Conservation (phyloP, 2,888 invertebrate genomes). For the Synanthedon andrenaeformis region DNA sequence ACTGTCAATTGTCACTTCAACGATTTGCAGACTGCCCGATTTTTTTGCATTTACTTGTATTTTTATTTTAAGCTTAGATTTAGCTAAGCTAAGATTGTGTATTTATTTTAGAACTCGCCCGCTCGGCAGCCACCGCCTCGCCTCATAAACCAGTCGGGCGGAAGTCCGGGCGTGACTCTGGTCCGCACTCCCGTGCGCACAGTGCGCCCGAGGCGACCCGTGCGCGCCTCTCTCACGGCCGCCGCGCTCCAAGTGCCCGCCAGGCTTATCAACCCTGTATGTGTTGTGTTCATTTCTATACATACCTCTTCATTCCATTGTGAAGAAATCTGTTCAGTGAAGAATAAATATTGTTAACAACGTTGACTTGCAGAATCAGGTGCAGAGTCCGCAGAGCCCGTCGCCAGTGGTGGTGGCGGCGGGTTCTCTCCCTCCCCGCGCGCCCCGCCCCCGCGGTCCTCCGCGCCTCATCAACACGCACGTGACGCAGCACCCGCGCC, state of each 20-base stretch:
- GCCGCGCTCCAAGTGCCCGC: conserved; percentile 14
- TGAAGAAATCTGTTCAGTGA: too few relatives aligned
- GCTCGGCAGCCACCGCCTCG: conserved; percentile 36
- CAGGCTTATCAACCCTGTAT: conserved; percentile 9
- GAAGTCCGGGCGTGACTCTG: conserved; percentile 26
- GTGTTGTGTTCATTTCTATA: conserved; percentile 7
- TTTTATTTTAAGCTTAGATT: too few relatives aligned
- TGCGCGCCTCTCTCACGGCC: conserved; percentile 18
- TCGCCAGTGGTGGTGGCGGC: not conserved
- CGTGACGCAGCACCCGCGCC: conserved; percentile 34
- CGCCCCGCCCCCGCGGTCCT: conserved; percentile 5
- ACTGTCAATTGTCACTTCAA: too few relatives aligned
- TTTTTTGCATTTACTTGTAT: too few relatives aligned
- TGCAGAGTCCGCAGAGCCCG: not conserved
- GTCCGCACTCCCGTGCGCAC: conserved; percentile 38
- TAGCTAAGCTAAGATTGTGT: too few relatives aligned
- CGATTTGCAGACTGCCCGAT: too few relatives aligned
- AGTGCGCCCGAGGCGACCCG: conserved; percentile 27
- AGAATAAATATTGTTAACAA: too few relatives aligned
- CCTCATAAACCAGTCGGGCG: conserved; percentile 44
- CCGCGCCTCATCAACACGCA: conserved; percentile 48
- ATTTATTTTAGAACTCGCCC: conserved; percentile 27
- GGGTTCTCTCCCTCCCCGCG: not conserved
- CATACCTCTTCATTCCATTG: too few relatives aligned
- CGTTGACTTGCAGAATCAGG: too few relatives aligned